These are phyloP conservation scores for Sphyrna mokarran DNA, from an alignment of 2,113 vertebrate species.

Conservation along the genomic window DNA sequence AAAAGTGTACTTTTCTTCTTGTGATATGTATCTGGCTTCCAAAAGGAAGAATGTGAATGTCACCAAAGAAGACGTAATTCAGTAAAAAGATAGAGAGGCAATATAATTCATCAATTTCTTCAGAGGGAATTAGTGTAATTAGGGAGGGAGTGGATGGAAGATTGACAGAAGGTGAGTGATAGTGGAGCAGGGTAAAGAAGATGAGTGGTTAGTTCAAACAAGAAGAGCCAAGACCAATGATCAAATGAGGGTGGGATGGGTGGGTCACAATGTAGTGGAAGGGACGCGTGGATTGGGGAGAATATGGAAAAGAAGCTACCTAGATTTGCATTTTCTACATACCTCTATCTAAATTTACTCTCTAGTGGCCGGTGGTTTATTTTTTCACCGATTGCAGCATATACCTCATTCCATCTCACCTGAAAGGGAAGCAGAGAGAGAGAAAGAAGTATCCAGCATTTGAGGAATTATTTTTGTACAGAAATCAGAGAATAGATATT, in stretches of 20 bases:
- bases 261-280: background rate
- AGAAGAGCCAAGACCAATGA: background rate
- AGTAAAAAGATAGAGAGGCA: background rate
- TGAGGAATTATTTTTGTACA: background rate
- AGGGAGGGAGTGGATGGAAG: background rate
- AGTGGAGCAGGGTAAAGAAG: background rate
- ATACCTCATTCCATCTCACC: background rate
- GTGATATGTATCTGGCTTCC: background rate
- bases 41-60: background rate
- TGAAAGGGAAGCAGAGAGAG: background rate
- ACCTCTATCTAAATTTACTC: background rate
- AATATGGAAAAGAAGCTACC: background rate
- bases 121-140: background rate
- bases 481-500: no score
- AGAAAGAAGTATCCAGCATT: background rate
- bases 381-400: background rate
- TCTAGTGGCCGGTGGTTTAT: background rate
- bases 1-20: background rate
- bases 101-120: background rate
- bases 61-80: background rate
- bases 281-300: background rate
- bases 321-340: background rate
- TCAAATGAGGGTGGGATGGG: background rate
- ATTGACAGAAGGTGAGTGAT: background rate
- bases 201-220: background rate